These are phyloP conservation scores for Rhincodon typus DNA, from an alignment of 2,797 vertebrate species.

Conservation along the genomic window DNA sequence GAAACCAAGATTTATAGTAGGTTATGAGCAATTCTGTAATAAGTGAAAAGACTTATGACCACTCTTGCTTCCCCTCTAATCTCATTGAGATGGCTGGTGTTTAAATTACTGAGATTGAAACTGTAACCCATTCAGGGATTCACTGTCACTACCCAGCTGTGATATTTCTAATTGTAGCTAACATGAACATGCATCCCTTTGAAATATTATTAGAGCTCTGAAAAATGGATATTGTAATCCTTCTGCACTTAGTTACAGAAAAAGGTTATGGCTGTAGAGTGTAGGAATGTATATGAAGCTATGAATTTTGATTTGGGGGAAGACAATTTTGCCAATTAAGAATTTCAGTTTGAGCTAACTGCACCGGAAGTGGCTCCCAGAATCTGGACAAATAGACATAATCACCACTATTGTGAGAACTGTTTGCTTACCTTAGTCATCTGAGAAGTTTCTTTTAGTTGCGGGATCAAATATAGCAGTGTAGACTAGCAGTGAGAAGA, in stretches of 20 bases:
- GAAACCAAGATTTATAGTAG: not conserved
- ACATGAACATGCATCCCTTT: not conserved
- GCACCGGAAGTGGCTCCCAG: not conserved
- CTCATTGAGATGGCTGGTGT: not conserved
- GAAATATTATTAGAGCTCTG: not conserved
- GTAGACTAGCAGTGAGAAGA: not conserved
- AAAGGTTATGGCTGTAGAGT: not conserved
- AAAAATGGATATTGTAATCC: not conserved
- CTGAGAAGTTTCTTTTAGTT: not conserved
- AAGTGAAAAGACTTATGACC: not conserved
- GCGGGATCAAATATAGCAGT: not conserved
- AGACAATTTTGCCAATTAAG: not conserved
- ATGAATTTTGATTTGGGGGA: not conserved
- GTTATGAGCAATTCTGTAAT: not conserved
- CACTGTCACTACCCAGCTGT: not conserved
- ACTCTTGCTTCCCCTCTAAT: not conserved
- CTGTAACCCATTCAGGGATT: not conserved
- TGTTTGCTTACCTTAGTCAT: not conserved
- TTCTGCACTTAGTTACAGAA: not conserved
- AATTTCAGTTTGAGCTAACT: not conserved
- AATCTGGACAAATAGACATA: not conserved
- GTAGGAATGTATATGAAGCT: not conserved
- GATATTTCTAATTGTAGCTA: not conserved
- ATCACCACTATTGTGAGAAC: not conserved
- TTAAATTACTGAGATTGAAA: not conserved